These are phyloP conservation scores for Lophochroa leadbeateri DNA, from an alignment of 2,113 vertebrate species.

Conservation along the genomic window DNA sequence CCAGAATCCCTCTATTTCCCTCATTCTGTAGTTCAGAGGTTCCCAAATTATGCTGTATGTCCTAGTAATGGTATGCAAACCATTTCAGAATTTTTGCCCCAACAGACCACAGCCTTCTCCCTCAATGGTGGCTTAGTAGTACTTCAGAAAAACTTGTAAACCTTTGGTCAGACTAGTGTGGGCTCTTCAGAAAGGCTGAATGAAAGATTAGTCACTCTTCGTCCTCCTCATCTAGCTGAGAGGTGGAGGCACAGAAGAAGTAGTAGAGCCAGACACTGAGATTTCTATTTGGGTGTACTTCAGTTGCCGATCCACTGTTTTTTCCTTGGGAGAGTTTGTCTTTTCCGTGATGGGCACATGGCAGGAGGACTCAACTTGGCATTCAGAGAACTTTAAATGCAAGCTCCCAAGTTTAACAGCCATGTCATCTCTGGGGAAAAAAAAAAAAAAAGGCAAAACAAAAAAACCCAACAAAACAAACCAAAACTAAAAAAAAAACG, in stretches of 20 bases:
- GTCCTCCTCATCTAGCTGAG: not conserved
- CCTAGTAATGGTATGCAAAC: not conserved
- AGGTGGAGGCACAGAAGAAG: not conserved
- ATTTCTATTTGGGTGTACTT: not conserved
- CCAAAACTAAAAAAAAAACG: not conserved
- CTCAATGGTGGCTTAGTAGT: not conserved
- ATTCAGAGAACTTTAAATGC: not conserved
- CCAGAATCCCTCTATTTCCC: not conserved
- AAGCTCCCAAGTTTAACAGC: not conserved
- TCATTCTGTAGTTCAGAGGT: not conserved
- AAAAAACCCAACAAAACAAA: not conserved
- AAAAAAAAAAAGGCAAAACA: not conserved
- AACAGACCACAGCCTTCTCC: not conserved
- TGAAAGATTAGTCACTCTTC: not conserved
- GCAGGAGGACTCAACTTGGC: not conserved
- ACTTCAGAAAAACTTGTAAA: not conserved
- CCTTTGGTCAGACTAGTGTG: not conserved
- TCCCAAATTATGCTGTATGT: not conserved
- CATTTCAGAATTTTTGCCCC: not conserved
- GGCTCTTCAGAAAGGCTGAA: not conserved
- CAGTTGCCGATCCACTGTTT: not conserved
- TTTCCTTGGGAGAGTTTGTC: not conserved
- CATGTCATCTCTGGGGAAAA: fast-evolving
- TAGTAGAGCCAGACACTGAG: not conserved
- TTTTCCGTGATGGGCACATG: not conserved